Conservation (phyloP, 2,888 invertebrate species). For the Drosophila limbata region DNA sequence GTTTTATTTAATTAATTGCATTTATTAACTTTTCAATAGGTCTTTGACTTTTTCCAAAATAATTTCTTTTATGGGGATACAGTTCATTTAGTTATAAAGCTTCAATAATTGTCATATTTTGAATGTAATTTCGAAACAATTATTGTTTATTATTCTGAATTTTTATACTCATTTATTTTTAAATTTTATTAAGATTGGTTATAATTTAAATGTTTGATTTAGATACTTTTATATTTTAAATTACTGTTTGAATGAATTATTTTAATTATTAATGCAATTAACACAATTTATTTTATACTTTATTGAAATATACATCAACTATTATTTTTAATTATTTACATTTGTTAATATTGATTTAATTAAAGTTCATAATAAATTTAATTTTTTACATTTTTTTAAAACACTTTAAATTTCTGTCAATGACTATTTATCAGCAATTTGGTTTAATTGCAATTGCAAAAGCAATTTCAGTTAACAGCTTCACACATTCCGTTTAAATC, state of each 20-base stretch:
- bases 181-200: background rate
- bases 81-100: too few species aligned
- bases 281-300: background rate
- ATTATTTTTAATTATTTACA: background rate
- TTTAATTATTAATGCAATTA: background rate
- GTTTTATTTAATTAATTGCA: constrained; percentile 11
- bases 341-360: background rate
- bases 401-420: background rate
- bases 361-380: background rate
- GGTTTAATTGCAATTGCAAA: constrained; percentile 3
- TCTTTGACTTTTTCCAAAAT: background rate
- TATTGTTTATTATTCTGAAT: too few species aligned
- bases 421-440: constrained; percentile 5
- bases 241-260: background rate
- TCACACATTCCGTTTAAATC: constrained; percentile 18
- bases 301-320: too few species aligned
- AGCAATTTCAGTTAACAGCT: constrained; percentile 28
- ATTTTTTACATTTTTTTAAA: background rate
- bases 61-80: too few species aligned
- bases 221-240: background rate
- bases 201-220: background rate
- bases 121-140: too few species aligned
- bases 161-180: background rate
- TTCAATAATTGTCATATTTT: too few species aligned
- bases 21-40: background rate